Base-by-base conservation (phyloP, 2,797 vertebrate species). In the Hyperoplus immaculatus region DNA sequence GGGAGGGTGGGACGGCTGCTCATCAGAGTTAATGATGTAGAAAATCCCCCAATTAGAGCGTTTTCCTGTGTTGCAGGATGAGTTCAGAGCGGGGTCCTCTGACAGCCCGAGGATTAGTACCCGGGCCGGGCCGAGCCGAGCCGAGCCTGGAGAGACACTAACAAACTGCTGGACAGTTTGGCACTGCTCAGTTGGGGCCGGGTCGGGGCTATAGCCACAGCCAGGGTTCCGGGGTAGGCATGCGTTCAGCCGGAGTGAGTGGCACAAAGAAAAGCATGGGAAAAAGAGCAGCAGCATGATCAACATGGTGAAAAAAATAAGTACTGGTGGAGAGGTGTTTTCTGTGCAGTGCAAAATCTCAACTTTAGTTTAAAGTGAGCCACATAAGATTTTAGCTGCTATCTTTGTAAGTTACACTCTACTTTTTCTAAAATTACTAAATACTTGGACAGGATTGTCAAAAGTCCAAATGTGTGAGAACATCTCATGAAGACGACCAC, bases 21-120 rank as follows among this genome's bases (percentile, higher is more conserved):
- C 94, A 92, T 95, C 92, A 80, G 87, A 92, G 84, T 89, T 95
- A 96, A 96, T 95, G 94, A 95, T 94, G 94, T 89, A 92, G 94
- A 96, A 96, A 96, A 96, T 96, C 95, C 95, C 92, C 95, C 95
- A 96, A 96, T 96, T 96, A 96, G 93, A 94, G 93, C 92, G 80
- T 95, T 95, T 95, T 94, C 94, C 93, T 93, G 92, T 91, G 91
- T 93, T 92, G 87, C 92, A 94, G 93, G 94, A 95, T 95, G 93
- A 95, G 95, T 95, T 96, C 95, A 95, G 93, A 85, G 87, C 79
- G 47, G 86, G 93, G 91, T 93, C 88, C 91, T 91, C 92, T 94
- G 94, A 95, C 93, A 95, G 90, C 78, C 89, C 21, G 15, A 80
- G 93, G 95, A 95, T 95, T 95, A 95, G 88, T 80, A 91, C 88